Evolutionary conservation across 2,113 vertebrate species (phyloP), one percentile per base, ranked within the genome.

Genomic region (Corythoichthys intestinalis): DNA sequence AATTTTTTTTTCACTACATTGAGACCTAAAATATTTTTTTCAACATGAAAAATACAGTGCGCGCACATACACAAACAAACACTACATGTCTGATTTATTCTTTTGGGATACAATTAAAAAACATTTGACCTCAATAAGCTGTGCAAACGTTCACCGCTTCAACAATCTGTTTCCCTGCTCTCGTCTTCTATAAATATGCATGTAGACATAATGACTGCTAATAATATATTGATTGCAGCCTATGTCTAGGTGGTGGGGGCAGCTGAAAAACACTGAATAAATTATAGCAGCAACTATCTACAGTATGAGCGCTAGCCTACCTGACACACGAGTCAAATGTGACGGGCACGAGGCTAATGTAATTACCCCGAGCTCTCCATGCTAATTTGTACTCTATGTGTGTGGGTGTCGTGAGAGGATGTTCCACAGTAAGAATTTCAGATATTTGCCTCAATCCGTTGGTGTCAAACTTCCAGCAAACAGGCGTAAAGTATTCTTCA

Each of bases 171-270:
- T 67, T 66, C 69, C 66, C 62, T 52, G 47, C 53, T 72, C 72
- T 56, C 38, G 44, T 63, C 66, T 7, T 34, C 9, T 72, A 85
- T 87, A 83, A 86, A 87, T 85, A 90, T 90, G 80, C 67, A 88
- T 85, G 77, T 1, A 7, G 69, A 53, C 64, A 64, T 85, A 86
- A 87, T 86, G 78, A 75, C 73, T 73, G 62, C 82, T 87, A 85
- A 88, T 90, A 87, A 85, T 85, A 85, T 87, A 89, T 89, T 84
- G 87, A 90, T 86, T 83, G 50, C 74, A 77, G 54, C 59, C 65
- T 73, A 75, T 84, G 78, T 79, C 78, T 82, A 77, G 81, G 80
- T 83, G 79, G 70, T 57, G 69, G 67, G 67, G 73, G 34, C 76
- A 81, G 78, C 76, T 75, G 79, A 73, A 83, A 85, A 83, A 88